Conservation (phyloP, 2,797 vertebrate genomes). For the Carcharodon carcharias region DNA sequence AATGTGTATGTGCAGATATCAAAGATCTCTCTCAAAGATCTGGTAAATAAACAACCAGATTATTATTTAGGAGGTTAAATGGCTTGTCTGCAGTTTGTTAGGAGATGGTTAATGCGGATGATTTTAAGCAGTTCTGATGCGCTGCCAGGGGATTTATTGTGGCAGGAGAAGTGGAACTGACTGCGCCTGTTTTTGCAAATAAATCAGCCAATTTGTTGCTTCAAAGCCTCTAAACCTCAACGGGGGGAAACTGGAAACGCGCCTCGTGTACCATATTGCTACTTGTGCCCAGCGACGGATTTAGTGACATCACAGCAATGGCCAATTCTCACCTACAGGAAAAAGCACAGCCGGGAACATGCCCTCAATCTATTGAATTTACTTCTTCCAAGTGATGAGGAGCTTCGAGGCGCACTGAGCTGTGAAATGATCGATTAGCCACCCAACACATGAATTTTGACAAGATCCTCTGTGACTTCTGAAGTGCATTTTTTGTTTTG, state of each 20-base stretch:
- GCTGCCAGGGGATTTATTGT: neutral
- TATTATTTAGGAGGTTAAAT: neutral
- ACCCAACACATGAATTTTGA: neutral
- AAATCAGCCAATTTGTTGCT: slow-evolving; percentile 6
- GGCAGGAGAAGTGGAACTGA: neutral
- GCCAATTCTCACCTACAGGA: neutral
- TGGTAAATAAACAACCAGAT: neutral
- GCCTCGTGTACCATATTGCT: neutral
- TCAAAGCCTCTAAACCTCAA: neutral
- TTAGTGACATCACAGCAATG: neutral
- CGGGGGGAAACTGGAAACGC: neutral
- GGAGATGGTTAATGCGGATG: neutral
- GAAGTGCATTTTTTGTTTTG: neutral
- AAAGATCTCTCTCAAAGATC: neutral
- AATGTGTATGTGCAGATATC: neutral
- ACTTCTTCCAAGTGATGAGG: neutral
- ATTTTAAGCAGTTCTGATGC: neutral
- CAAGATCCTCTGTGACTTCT: neutral
- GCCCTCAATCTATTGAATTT: neutral
- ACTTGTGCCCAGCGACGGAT: neutral
- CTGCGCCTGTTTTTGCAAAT: neutral
- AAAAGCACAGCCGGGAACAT: neutral
- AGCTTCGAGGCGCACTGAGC: neutral
- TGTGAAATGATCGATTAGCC: neutral
- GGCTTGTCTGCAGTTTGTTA: neutral